Evolutionary conservation across 2,113 vertebrate genomes (phyloP).

Genomic region (Chaetodon auriga): DNA sequence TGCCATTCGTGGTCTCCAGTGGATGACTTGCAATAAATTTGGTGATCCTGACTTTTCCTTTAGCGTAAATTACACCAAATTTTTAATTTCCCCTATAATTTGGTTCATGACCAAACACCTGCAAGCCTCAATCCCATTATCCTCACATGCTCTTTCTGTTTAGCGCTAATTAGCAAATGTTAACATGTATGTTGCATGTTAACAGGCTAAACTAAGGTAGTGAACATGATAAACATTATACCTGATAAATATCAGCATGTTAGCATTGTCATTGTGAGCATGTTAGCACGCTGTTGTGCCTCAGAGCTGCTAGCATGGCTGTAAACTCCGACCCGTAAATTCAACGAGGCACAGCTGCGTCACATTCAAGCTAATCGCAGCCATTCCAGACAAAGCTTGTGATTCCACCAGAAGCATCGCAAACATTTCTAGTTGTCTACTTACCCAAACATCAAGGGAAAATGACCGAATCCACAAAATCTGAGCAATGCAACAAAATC

Average conservation of each 20-base stretch:
- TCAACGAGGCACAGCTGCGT: no score
- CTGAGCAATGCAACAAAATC: no score
- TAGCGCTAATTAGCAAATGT: background rate
- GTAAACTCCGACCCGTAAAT: no score
- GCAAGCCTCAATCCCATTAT: background rate
- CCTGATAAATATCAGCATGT: background rate
- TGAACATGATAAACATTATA: background rate
- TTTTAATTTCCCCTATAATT: background rate
- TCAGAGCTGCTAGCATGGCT: no score
- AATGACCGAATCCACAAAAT: no score
- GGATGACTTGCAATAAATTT: background rate
- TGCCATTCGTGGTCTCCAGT: background rate
- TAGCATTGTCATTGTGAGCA: background rate
- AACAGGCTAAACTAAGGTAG: no score
- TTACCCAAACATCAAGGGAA: no score
- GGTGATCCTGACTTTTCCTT: background rate
- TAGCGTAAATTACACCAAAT: background rate
- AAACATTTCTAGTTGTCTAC: no score
- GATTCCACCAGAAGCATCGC: no score
- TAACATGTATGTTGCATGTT: no score
- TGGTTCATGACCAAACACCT: constrained; percentile 1
- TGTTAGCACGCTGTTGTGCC: background rate
- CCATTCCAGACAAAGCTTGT: no score
- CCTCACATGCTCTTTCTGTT: background rate
- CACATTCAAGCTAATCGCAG: no score